Percentiles rank a stretch among this genome's conserved stretches.
These are phyloP conservation scores for Pachycephala philippinensis DNA, from an alignment of 2,113 vertebrate species.

Conservation along the genomic window DNA sequence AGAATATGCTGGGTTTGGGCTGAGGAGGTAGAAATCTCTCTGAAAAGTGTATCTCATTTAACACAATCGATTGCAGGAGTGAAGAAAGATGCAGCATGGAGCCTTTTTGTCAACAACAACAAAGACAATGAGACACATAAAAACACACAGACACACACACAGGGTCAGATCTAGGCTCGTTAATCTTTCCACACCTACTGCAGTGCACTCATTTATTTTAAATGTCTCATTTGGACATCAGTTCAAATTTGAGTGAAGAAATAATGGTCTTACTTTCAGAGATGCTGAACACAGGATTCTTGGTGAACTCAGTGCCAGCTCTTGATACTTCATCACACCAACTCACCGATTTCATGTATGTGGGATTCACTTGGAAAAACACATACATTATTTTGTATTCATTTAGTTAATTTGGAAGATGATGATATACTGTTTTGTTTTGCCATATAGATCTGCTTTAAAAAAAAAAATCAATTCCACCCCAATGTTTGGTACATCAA, in stretches of 20 bases:
- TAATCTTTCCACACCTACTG: background rate
- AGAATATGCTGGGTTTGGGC: background rate
- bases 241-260: background rate
- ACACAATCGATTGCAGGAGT: accelerated
- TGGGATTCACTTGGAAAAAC: background rate
- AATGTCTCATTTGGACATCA: background rate
- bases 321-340: background rate
- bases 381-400: background rate
- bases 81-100: background rate
- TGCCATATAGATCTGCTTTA: background rate
- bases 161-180: background rate
- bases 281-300: background rate
- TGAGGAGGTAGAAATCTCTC: background rate
- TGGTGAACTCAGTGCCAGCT: background rate
- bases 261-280: background rate
- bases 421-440: background rate
- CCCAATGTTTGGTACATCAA: background rate
- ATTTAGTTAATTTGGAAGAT: background rate
- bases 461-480: background rate
- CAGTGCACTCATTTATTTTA: background rate
- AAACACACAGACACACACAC: background rate
- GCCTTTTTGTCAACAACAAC: background rate
- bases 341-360: background rate
- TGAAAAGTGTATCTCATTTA: background rate
- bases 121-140: background rate